Percentiles rank a stretch among this genome's conserved stretches.
Conservation (phyloP, 2,797 vertebrate genomes). For the Sternotherus odoratus region DNA sequence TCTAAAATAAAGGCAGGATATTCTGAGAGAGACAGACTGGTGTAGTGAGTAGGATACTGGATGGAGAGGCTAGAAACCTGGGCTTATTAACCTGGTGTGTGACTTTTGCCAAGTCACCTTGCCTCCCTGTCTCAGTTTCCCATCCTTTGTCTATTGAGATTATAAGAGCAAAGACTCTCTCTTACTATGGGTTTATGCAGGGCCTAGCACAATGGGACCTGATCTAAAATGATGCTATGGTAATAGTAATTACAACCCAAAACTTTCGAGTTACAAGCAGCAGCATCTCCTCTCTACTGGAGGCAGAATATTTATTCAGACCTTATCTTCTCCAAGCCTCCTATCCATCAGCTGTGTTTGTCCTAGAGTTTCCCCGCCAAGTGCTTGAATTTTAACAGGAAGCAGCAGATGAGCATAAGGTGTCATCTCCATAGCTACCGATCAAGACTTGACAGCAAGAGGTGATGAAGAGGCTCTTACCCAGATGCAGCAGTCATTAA, state of each 20-base stretch:
- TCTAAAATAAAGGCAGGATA: background rate
- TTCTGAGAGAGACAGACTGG: background rate
- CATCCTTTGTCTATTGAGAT: fast-evolving
- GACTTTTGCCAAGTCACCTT: background rate
- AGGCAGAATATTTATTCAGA: background rate
- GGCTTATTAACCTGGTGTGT: background rate
- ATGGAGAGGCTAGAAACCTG: background rate
- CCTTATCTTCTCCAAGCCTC: background rate
- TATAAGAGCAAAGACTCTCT: background rate
- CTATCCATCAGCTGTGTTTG: background rate
- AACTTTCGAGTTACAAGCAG: background rate
- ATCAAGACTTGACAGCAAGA: background rate
- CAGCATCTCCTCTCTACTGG: background rate
- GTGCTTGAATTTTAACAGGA: conserved; percentile 21
- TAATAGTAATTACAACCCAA: background rate
- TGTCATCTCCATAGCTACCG: conserved; percentile 61
- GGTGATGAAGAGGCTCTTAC: conserved; percentile 41
- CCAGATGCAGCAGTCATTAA: conserved; percentile 26
- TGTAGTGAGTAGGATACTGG: background rate
- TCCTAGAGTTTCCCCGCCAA: background rate
- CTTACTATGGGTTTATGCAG: background rate
- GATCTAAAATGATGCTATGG: background rate
- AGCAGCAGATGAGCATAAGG: conserved; percentile 30
- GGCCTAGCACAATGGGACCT: background rate
- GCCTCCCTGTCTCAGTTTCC: background rate